Base-by-base conservation (phyloP, 2,113 vertebrate species). In the Pterocles orientalis region DNA sequence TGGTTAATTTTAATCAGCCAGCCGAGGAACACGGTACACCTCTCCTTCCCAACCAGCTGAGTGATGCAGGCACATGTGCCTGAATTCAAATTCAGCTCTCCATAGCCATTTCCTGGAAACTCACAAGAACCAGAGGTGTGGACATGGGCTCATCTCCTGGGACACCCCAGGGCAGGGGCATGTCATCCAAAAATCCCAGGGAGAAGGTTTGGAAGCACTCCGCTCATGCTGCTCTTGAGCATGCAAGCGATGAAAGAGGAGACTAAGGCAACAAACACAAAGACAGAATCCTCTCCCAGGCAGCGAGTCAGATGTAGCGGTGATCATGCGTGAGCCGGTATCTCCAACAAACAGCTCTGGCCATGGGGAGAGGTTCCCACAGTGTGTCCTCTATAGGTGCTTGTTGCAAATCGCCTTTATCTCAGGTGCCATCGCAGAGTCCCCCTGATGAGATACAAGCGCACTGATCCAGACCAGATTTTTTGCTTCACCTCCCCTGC, bases 401-500 rank as follows among this genome's bases (percentile, higher is more conserved):
- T 53, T 23, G 15, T 25, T 57, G 82, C 57, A 48, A 51, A 26
- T 36, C 2, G 2, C 6, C 53, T 57, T 66, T 51, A n/a, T 60
- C 82, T 51, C 5, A 51, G 69, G 41, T 3, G 43, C 26, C 62
- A 70, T 29, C 1, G 2, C 54, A 15, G 62, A 82, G 91, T 21
- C 62, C 75, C 4, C 54, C 73, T 5, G 41, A 72, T 0, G 11
- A 94, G 91, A 39, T 73, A 31, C 47, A 34, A 84, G 45, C 45
- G 86, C 9, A 0, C 56, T 12, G 87, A 96, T 96, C 96, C 96
- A 97, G 94, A 93, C 96, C 96, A 96, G 96, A 91, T 97, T 97
- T 97, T 97, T 97, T 64, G 61, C 94, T 91, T 94, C 88, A 92
- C 96, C 91, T 93, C 86, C 45, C 73, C 48, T 96, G 90, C 50